Base-by-base conservation (phyloP, 35 echinoderm and acorn worm species). In the Ophiothrix spiculata region DNA sequence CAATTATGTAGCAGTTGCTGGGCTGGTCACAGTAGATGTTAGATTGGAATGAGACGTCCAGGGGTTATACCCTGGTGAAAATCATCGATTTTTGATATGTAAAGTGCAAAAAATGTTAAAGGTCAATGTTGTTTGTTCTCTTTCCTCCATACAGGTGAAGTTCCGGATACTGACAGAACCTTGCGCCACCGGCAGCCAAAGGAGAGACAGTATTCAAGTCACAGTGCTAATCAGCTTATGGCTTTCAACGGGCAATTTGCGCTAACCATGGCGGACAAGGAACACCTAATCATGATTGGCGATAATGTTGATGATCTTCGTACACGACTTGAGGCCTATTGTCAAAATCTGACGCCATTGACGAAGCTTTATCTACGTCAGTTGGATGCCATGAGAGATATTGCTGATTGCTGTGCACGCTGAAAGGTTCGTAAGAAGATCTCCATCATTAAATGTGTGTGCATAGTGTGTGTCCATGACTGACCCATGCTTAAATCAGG, bases 361-460 rank as follows among this genome's bases (percentile, higher is more conserved):
- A 84, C 81, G 32, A 60, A 60, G 37, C 40, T 84, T 0, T 84
- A 84, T 34, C 40, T 84, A 16, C 28, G 32, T 36, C 81, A 84
- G 46, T 64, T 84, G n/a, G 81, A 84, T 13, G 36, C 45, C 34
- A 63, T 84, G 81, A 84, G 81, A 60, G 80, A 84, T 19, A 54
- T 84, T 32, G 81, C 49, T 33, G 49, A 56, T 36, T 63, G 81
- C 37, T n/a, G n/a, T n/a, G n/a, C n/a, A n/a, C n/a, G n/a, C n/a
- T n/a, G n/a, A n/a, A n/a, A n/a, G n/a, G n/a, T n/a, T n/a, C n/a
- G n/a, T n/a, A n/a, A n/a, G n/a, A n/a, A n/a, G n/a, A n/a, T n/a
- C n/a, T n/a, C n/a, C n/a, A n/a, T n/a, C n/a, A n/a, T n/a, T n/a
- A n/a, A n/a, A n/a, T n/a, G n/a, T n/a, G n/a, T n/a, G n/a, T n/a